These are phyloP conservation scores for Dromiciops gliroides DNA, from an alignment of 2,113 vertebrate species.

Conservation along the genomic window DNA sequence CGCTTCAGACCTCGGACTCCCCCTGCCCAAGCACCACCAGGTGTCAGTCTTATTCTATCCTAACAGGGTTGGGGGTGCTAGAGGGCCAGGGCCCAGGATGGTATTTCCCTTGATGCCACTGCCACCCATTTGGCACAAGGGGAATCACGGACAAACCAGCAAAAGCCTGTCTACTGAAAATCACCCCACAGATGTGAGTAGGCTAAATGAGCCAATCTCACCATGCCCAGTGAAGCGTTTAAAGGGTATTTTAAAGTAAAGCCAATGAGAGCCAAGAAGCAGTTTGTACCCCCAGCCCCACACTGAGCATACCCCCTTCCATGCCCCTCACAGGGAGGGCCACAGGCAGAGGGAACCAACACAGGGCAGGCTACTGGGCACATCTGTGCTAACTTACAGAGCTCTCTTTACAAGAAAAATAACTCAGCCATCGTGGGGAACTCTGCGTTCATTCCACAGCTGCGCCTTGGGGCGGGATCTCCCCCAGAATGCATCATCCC, in stretches of 20 bases:
- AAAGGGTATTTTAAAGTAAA: constrained; percentile 10
- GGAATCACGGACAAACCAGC: neutral
- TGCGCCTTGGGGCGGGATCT: neutral
- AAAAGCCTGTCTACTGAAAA: neutral
- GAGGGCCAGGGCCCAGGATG: neutral
- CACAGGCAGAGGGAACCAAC: too few species aligned
- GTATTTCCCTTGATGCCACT: neutral
- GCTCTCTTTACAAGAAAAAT: neutral
- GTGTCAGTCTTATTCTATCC: neutral
- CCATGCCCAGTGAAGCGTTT: neutral
- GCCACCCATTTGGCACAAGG: neutral
- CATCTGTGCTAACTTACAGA: neutral
- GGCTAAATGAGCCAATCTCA: neutral
- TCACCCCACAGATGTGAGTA: neutral
- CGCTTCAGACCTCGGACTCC: neutral
- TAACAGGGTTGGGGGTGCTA: neutral
- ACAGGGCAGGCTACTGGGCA: neutral
- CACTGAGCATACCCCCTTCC: too few species aligned
- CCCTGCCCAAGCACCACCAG: too few species aligned
- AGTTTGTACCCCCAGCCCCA: neutral
- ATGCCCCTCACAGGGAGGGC: neutral
- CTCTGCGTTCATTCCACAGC: constrained; percentile 2
- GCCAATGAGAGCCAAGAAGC: neutral
- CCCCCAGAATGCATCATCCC: neutral
- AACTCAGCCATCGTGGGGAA: constrained; percentile 29